These are phyloP conservation scores for Phalacrocorax pelagicus DNA, from an alignment of 2,113 vertebrate species.

Conservation along the genomic window DNA sequence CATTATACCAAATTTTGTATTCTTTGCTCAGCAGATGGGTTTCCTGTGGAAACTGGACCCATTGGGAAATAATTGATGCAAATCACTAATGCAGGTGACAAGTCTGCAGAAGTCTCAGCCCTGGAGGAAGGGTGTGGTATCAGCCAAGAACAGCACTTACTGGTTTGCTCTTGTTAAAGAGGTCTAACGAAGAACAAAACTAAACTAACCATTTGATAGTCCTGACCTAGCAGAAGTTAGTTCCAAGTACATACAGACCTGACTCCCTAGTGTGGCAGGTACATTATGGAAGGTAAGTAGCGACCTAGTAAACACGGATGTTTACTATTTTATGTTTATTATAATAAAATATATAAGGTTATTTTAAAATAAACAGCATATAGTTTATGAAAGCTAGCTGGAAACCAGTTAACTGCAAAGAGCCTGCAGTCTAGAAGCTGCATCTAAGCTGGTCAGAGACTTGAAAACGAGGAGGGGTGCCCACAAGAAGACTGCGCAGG, in stretches of 20 bases:
- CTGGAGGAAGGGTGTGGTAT: slow-evolving; percentile 44
- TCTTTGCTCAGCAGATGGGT: background rate
- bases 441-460: background rate
- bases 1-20: background rate
- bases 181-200: background rate
- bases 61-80: background rate
- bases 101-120: background rate
- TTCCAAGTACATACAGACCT: background rate
- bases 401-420: background rate
- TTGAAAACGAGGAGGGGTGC: background rate
- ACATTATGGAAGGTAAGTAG: background rate
- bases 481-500: background rate
- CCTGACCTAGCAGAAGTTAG: background rate
- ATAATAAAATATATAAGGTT: background rate
- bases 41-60: slow-evolving; percentile 7
- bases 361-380: background rate
- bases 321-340: background rate
- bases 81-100: slow-evolving; percentile 22
- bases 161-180: background rate
- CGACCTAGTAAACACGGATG: background rate
- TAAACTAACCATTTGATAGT: background rate
- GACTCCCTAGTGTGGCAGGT: background rate
- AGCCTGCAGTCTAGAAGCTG: background rate
- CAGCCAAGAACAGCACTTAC: background rate
- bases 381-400: background rate